Evolutionary conservation across 2,888 invertebrate species (phyloP), one percentile per base, ranked within the genome.

Genomic region (Diaprepes abbreviatus): DNA sequence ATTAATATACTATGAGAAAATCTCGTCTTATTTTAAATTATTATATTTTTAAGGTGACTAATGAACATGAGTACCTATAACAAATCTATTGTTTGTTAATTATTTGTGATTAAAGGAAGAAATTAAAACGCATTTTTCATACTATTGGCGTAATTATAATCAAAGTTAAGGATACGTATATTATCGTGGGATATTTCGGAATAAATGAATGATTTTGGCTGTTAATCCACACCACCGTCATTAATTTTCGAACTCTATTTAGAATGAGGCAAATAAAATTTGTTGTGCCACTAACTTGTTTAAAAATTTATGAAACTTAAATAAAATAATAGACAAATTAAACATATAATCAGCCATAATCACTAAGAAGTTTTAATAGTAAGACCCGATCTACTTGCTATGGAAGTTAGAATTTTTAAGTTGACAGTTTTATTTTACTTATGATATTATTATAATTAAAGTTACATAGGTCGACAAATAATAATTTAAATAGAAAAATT

Each of bases 91-190:
- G 59, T 68, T 68, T 68, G 60, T 62, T 68, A 68, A 68, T 68
- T 68, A 62, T 35, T 19, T 38, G 62, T 68, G 67, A 68, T 68
- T 68, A 68, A 68, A 62, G 62, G 67, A 62, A 62, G 62, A 66
- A 60, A 66, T 54, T 19, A 12, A 28, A 35, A 50, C 33, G 40
- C 48, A 66, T 66, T 66, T 66, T 66, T 66, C 54, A 60, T 48
- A 60, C 17, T 66, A 31, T 28, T 35, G 36, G 55, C 65, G 45
- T 65, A 57, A 65, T 57, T 66, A 31, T 36, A 38, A 66, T 66
- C 21, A 57, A 21, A 54, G 35, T 54, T 54, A 35, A 54, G 54
- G 36, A 54, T 54, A 36, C 36, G 36, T 19, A 54, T 54, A 54
- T 33, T 12, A 19, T 54, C 54, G 63, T 40, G 63, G 40, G 40